Evolutionary conservation across 2,113 vertebrate species (phyloP).

Genomic region (Toxotes jaculatrix): DNA sequence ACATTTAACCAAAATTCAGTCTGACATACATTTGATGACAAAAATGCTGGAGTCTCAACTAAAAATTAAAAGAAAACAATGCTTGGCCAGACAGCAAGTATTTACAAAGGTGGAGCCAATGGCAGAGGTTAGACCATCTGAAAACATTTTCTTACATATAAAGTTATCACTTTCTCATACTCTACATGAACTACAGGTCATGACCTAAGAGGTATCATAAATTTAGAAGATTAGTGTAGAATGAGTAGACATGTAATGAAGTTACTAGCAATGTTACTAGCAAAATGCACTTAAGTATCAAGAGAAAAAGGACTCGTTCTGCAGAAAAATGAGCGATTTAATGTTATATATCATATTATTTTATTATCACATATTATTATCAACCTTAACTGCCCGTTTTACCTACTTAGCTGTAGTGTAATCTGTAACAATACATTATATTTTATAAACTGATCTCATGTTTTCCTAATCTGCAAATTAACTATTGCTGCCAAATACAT

Average conservation of each 20-base stretch:
- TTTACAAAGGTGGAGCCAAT: background rate
- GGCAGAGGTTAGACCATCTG: background rate
- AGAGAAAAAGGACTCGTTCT: background rate
- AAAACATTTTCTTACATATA: background rate
- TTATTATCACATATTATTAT: too few relatives aligned
- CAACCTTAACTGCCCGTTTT: background rate
- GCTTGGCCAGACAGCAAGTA: too few relatives aligned
- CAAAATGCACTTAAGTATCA: background rate
- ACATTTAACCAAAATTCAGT: background rate
- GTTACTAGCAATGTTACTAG: background rate
- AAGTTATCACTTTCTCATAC: background rate
- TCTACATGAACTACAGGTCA: background rate
- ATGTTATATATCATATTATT: background rate
- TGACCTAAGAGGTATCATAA: background rate
- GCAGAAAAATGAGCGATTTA: background rate
- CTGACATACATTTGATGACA: background rate
- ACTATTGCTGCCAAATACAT: background rate
- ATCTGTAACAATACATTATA: background rate
- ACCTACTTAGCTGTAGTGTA: background rate
- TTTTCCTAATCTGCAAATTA: background rate
- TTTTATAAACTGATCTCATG: background rate
- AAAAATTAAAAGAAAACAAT: background rate
- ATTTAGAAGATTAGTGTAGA: background rate
- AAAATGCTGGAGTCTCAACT: background rate
- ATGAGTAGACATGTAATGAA: too few relatives aligned